Evolutionary conservation across 1,140 invertebrate genomes (phyloP), one percentile per base, ranked within the genome.

Genomic region (Zaprionus nigranus): DNA sequence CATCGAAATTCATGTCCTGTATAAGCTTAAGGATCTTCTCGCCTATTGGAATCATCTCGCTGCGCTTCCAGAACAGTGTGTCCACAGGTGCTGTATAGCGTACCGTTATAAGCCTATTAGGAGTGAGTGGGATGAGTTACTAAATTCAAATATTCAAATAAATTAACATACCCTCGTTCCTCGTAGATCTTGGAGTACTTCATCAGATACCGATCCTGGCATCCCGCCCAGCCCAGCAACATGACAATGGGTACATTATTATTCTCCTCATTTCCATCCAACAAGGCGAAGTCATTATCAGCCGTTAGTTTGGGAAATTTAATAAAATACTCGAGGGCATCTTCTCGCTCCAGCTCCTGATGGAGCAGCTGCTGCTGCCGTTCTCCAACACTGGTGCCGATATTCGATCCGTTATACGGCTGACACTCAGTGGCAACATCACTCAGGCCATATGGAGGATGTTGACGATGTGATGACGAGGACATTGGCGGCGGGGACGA

Each of bases 141-240:
- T 46, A n/a, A 46, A 46, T 20, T 9, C 2, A 17, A 17, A 46
- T 13, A 40, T 63, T n/a, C n/a, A 34, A 0, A 34, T 3, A 3
- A 34, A 34, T 34, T 0, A 11, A 51, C 93, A 93, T 93, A 96
- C 96, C 96, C 96, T 82, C 94, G 94, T 51, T 96, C 94, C 83
- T 96, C 95, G 87, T 97, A 97, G 60, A 97, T 96, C 64, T 95
- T 94, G 7, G 96, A 96, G 92, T 97, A 97, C 81, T 97, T 97
- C 68, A 95, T 94, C 30, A 97, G 90, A 92, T 97, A 95, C 82
- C 95, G 94, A 86, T 97, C 96, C 81, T 96, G 94, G 91, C 96
- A 96, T 34, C 96, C 96, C 36, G 96, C 95, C 96, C 96, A 97
- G 38, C 96, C 96, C 59, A 97, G 93, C 2, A 97, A 85, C 76